A percentile compares a stretch with the other conserved stretches of the same genome.
Conservation (phyloP, 2,113 vertebrate genomes). For the Pseudopodoces humilis region DNA sequence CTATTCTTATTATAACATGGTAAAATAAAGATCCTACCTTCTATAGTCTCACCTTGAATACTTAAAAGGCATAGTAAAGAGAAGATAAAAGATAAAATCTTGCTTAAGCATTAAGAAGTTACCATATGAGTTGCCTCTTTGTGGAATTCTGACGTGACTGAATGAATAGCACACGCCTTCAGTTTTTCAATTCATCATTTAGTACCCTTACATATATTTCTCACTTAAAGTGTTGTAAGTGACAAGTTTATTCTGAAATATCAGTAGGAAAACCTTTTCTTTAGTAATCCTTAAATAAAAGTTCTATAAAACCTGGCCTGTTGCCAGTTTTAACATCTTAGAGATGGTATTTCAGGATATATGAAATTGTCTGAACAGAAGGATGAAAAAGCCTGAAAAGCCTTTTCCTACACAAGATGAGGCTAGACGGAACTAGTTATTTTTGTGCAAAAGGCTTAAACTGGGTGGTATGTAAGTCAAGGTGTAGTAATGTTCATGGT, state of each 20-base stretch:
- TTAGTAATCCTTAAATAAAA: neutral
- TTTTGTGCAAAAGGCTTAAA: neutral
- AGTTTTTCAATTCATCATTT: neutral
- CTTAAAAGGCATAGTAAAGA: neutral
- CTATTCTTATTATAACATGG: neutral
- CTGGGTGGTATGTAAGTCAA: neutral
- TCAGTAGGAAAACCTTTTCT: neutral
- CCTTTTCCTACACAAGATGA: neutral
- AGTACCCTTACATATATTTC: neutral
- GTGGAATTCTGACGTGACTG: neutral
- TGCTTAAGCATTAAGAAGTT: neutral
- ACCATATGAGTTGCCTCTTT: neutral
- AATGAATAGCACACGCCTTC: neutral
- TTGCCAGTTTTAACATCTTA: neutral
- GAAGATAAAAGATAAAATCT: neutral
- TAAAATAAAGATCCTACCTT: neutral
- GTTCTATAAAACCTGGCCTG: neutral
- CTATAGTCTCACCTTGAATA: neutral
- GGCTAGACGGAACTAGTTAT: neutral
- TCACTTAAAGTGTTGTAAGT: neutral
- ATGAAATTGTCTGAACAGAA: neutral
- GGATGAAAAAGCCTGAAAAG: neutral
- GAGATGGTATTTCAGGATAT: neutral
- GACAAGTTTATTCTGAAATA: neutral
- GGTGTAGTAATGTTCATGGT: neutral